Evolutionary conservation across 2,888 invertebrate genomes (phyloP).

Genomic region (Oasisia sp.): DNA sequence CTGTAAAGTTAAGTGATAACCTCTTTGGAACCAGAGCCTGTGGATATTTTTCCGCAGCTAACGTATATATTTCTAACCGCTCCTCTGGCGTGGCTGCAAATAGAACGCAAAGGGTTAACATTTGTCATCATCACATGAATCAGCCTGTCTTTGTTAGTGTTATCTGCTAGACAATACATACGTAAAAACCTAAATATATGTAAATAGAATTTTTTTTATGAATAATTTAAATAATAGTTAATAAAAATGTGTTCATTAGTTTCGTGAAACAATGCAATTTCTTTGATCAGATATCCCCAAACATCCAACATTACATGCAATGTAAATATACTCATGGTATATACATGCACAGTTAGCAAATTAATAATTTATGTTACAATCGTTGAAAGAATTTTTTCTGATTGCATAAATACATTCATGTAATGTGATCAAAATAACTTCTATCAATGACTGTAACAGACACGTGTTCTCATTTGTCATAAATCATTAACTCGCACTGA

Average conservation of each 20-base stretch:
- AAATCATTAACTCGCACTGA: too few species aligned
- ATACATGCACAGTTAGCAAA: too few species aligned
- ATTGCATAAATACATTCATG: too few species aligned
- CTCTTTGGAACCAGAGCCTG: constrained; percentile 89
- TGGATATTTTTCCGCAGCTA: constrained; percentile 82
- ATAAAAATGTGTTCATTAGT: too few species aligned
- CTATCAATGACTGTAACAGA: background rate
- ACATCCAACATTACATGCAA: background rate
- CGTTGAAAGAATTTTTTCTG: too few species aligned
- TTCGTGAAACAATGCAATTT: too few species aligned
- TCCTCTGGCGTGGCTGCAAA: constrained; percentile 73
- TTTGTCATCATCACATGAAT: background rate
- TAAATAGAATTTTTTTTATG: background rate
- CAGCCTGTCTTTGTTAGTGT: background rate
- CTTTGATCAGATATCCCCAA: background rate
- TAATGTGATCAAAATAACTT: background rate
- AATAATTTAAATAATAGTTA: too few species aligned
- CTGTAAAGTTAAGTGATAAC: constrained; percentile 86
- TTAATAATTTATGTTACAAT: too few species aligned
- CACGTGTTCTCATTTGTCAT: too few species aligned
- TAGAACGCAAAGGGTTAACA: background rate
- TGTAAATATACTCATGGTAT: too few species aligned
- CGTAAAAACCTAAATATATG: background rate
- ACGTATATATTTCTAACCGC: constrained; percentile 83
- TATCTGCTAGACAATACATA: background rate